These are phyloP conservation scores for Gryllus longicercus DNA, from an alignment of 2,888 invertebrate species.

Conservation along the genomic window DNA sequence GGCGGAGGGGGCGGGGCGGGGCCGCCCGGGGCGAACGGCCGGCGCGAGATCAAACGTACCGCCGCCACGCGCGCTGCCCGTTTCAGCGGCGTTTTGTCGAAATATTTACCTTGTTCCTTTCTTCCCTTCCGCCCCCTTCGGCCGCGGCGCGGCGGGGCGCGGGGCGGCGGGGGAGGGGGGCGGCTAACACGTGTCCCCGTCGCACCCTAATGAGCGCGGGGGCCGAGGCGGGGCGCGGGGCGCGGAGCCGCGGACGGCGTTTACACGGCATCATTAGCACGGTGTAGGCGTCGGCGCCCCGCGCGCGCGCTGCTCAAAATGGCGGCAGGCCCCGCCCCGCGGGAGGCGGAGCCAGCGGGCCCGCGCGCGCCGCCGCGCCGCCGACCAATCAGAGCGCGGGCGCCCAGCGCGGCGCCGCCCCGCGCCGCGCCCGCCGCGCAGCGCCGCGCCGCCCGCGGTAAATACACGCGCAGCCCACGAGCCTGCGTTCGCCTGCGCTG, in stretches of 20 bases:
- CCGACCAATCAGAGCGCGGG: background rate
- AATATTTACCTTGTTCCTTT: constrained; percentile 1
- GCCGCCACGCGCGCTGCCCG: background rate
- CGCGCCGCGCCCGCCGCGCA: background rate
- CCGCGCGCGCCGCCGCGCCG: background rate
- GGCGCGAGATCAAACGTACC: background rate
- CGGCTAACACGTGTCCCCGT: background rate
- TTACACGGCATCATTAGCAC: background rate
- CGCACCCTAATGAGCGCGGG: background rate
- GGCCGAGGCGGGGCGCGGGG: background rate
- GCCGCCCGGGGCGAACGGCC: background rate
- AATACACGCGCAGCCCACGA: background rate
- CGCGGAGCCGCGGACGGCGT: background rate
- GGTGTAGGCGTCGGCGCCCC: background rate
- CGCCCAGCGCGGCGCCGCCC: background rate
- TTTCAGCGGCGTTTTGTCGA: background rate
- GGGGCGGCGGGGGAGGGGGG: background rate
- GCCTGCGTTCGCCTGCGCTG: background rate
- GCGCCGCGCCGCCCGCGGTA: background rate
- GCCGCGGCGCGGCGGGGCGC: background rate
- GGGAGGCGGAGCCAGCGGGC: background rate
- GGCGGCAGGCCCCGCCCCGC: background rate
- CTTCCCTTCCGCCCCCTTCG: background rate
- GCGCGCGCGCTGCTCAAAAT: background rate
- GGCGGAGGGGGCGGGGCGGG: background rate